Percentiles rank a stretch among this genome's conserved stretches.
Conservation (phyloP, 2,113 vertebrate species). For the Corydoras maculifer region DNA sequence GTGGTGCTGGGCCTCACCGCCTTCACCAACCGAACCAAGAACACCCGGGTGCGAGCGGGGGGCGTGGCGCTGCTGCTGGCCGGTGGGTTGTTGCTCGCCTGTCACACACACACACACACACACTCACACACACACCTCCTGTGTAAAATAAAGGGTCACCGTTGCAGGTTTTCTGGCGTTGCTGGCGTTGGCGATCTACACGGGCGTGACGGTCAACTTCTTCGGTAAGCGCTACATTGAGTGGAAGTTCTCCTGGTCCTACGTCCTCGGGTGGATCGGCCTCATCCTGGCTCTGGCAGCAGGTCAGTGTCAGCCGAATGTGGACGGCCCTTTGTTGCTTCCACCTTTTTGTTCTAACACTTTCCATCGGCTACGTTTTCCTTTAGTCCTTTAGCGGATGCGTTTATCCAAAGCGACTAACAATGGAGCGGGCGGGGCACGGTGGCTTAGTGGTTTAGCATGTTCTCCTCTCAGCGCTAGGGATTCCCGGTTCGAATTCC, state of each 20-base stretch:
- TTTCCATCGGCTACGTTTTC: no score
- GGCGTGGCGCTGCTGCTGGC: slow-evolving; percentile 71
- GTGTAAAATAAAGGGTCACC: neutral
- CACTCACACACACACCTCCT: neutral
- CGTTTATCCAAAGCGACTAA: no score
- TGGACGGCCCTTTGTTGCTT: no score
- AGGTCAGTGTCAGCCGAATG: slow-evolving; percentile 33
- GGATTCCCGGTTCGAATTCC: no score
- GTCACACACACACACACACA: neutral
- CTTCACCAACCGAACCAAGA: slow-evolving; percentile 58
- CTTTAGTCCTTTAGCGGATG: no score
- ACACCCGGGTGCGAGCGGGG: slow-evolving; percentile 57
- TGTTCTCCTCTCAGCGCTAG: no score
- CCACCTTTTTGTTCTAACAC: no score
- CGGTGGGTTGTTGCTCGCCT: slow-evolving; percentile 51
- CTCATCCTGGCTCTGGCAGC: slow-evolving; percentile 59
- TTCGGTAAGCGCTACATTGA: slow-evolving; percentile 69
- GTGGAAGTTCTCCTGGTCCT: slow-evolving; percentile 79
- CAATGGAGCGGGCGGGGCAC: no score
- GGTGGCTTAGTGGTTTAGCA: no score
- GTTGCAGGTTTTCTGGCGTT: slow-evolving; percentile 67
- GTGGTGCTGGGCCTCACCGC: slow-evolving; percentile 68
- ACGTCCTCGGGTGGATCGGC: slow-evolving; percentile 57
- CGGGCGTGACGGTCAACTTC: slow-evolving; percentile 67
- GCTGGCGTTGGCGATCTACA: slow-evolving; percentile 71